Percentiles rank a stretch among this genome's conserved stretches.
Conservation (phyloP, 2,797 vertebrate species). For the Tadarida brasiliensis region DNA sequence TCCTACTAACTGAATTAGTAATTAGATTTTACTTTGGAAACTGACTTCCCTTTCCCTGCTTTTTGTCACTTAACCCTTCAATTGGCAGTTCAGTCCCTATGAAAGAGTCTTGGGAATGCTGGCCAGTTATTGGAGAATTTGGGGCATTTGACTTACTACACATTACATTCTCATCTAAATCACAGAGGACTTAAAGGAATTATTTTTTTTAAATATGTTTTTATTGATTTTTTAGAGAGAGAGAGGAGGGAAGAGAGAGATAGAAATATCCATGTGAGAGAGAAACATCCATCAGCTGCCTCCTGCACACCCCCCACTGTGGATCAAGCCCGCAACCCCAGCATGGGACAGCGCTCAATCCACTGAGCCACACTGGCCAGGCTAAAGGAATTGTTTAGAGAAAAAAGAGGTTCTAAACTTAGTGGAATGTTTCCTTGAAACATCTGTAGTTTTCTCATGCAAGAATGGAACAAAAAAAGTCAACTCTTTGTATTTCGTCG, state of each 20-base stretch:
- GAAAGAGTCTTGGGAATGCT: neutral
- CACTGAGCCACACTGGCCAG: too few species aligned
- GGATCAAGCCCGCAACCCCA: too few species aligned
- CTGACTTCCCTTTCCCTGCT: neutral
- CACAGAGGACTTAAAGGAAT: neutral
- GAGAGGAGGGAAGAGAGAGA: too few species aligned
- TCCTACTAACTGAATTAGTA: slow-evolving; percentile 14
- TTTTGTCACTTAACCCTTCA: neutral
- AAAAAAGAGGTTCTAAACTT: slow-evolving; percentile 14
- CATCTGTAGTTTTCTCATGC: neutral
- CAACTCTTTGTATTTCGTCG: slow-evolving; percentile 20
- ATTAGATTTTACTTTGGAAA: slow-evolving; percentile 7
- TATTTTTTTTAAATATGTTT: neutral
- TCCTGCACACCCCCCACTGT: too few species aligned
- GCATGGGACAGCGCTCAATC: too few species aligned
- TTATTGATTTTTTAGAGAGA: too few species aligned
- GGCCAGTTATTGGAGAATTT: neutral
- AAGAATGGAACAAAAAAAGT: slow-evolving; percentile 10
- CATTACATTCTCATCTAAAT: slow-evolving; percentile 47
- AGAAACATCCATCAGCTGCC: too few species aligned
- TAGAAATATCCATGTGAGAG: too few species aligned
- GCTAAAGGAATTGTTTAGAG: neutral
- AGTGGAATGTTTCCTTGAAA: slow-evolving; percentile 17
- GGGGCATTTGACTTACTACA: slow-evolving; percentile 21
- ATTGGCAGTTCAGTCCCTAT: neutral